Evolutionary conservation across 2,113 vertebrate genomes (phyloP).

Genomic region (Globicephala melas): DNA sequence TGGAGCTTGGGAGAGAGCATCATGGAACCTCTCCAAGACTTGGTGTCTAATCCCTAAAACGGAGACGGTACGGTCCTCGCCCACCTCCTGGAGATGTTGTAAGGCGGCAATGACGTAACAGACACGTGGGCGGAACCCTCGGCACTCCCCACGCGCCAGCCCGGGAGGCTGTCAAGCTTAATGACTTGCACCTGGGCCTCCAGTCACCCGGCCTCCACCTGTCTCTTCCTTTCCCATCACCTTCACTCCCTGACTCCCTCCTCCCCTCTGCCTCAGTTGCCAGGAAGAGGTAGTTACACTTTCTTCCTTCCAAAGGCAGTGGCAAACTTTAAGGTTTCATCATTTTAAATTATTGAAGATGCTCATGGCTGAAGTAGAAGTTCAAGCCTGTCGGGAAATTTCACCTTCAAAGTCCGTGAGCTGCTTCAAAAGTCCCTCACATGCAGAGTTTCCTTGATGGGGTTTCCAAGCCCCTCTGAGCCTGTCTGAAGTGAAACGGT

Average conservation of each 20-base stretch:
- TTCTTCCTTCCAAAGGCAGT: background rate
- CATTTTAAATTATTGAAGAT: background rate
- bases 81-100: background rate
- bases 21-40: rapidly evolving
- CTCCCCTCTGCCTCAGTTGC: background rate
- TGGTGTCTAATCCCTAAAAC: background rate
- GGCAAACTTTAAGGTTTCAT: background rate
- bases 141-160: rapidly evolving
- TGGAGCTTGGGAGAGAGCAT: too few species aligned
- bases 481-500: background rate
- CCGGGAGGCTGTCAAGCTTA: background rate
- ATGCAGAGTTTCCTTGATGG: rapidly evolving
- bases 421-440: background rate
- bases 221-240: background rate
- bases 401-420: background rate
- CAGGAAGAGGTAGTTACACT: background rate
- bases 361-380: background rate
- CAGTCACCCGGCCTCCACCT: background rate
- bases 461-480: background rate
- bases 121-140: rapidly evolving
- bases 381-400: background rate
- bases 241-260: background rate
- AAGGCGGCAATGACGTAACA: rapidly evolving
- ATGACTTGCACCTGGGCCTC: background rate
- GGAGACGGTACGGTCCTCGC: rapidly evolving